Base-by-base conservation (phyloP, 2,113 vertebrate species). In the Elaphurus davidianus region DNA sequence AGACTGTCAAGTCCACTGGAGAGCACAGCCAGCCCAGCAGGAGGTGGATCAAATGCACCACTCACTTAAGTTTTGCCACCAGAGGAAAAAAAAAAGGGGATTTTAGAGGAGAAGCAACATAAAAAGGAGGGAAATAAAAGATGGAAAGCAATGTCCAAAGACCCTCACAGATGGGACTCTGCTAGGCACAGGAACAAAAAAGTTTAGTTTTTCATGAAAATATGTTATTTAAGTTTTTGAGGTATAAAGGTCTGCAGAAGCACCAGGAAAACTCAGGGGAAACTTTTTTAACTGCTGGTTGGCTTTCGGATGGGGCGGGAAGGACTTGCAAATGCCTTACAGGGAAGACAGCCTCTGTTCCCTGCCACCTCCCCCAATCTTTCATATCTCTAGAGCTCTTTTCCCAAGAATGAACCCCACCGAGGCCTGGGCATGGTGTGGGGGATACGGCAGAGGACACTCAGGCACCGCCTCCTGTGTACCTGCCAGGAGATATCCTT, bases 131-230 rank as follows among this genome's bases (percentile, higher is more conserved):
- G 8, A 55, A n/a, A 40, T 36, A 57, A 19, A 91, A 97, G 12
- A 23, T 2, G 15, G 16, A 25, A 12, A 83, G 15, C 25, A 47
- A 47, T 62, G 11, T 79, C 92, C 89, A 96, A 83, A 96, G 30
- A 52, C 7, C 89, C 82, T 93, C 52, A 25, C 14, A 87, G 25
- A 45, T 17, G 33, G 7, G 7, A 88, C 82, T 57, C 59, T 82
- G 86, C 78, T 55, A 86, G 57, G 36, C 79, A 52, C 5, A 40
- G 59, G 19, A 93, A 88, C 15, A 54, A n/a, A 90, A 62, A 88
- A 59, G 57, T 52, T 25, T 30, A 87, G 19, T 84, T 83, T n/a
- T 94, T 52, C 36, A 19, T 12, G 25, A 59, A 97, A 95, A 91
- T 47, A 64, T 5, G 16, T 74, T 47, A 57, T 47, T 23, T 54